Evolutionary conservation across 2,797 vertebrate species (phyloP).

Genomic region (Scolopax bukidnonensis): DNA sequence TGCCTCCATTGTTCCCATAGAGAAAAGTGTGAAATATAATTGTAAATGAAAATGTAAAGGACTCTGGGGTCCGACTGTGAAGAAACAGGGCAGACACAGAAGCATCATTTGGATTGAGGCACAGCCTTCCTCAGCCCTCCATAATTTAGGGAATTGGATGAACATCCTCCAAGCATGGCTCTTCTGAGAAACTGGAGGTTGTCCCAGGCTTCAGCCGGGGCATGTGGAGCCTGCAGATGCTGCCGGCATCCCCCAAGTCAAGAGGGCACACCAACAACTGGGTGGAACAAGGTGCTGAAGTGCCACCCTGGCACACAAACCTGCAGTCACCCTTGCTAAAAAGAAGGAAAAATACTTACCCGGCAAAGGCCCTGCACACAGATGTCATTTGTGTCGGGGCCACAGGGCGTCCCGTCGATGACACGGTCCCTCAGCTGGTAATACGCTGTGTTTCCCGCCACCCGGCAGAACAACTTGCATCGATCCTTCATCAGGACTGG

Average conservation of each 20-base stretch:
- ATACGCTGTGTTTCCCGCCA: conserved; percentile 94
- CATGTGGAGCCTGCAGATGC: rapidly evolving
- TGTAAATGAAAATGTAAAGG: not conserved
- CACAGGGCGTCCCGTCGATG: conserved; percentile 93
- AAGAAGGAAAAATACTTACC: conserved; percentile 75
- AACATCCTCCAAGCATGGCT: not conserved
- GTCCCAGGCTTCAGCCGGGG: not conserved
- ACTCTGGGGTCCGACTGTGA: not conserved
- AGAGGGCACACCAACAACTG: rapidly evolving
- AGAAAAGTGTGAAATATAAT: not conserved
- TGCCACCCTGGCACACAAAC: rapidly evolving
- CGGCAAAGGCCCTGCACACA: conserved; percentile 98
- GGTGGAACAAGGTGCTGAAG: not conserved
- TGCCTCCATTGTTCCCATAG: not conserved
- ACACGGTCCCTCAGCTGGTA: conserved; percentile 98
- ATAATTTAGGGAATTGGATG: not conserved
- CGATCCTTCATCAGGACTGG: conserved; percentile 97
- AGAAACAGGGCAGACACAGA: not conserved
- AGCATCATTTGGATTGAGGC: not conserved
- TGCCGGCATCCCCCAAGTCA: rapidly evolving
- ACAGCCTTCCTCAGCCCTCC: not conserved
- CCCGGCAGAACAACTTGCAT: conserved; percentile 97
- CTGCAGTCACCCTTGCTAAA: not conserved
- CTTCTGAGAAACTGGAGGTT: not conserved
- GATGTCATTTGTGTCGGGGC: conserved; percentile 97